A percentile compares a stretch with the other conserved stretches of the same genome.
Evolutionary conservation across 2,797 vertebrate species (phyloP).

Genomic region (Paguma larvata): DNA sequence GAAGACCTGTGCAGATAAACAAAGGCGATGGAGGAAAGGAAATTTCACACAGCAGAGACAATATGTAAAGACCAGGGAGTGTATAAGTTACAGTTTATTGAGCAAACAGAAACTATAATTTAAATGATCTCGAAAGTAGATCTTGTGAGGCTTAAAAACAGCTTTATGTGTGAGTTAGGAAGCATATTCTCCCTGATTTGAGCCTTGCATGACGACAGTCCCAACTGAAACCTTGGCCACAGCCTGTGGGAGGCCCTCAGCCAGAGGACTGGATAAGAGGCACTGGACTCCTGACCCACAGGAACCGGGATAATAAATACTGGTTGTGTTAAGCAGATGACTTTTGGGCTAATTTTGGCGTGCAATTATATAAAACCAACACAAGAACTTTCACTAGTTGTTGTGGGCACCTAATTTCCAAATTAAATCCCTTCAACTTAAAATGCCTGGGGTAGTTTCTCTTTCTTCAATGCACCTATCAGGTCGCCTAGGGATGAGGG

Average conservation of each 20-base stretch:
- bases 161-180: not conserved
- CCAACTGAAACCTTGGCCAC: not conserved
- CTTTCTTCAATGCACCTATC: not conserved
- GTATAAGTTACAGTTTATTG: not conserved
- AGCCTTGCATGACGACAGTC: not conserved
- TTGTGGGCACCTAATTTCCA: not conserved
- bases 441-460: not conserved
- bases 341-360: not conserved
- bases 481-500: not conserved
- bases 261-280: not conserved
- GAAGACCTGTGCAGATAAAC: not conserved
- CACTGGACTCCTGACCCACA: not conserved
- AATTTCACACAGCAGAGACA: not conserved
- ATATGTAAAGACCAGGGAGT: not conserved
- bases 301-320: not conserved
- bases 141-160: not conserved
- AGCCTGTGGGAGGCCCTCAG: not conserved
- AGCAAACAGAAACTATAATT: conserved; percentile 29
- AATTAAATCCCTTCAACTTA: not conserved
- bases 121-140: not conserved
- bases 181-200: not conserved
- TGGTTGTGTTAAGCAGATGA: not conserved
- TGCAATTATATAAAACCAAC: not conserved
- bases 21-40: not conserved
- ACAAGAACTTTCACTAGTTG: not conserved